Evolutionary conservation across 2,797 vertebrate species (phyloP), one percentile per base, ranked within the genome.

Genomic region (Arrhamphus sclerolepis): DNA sequence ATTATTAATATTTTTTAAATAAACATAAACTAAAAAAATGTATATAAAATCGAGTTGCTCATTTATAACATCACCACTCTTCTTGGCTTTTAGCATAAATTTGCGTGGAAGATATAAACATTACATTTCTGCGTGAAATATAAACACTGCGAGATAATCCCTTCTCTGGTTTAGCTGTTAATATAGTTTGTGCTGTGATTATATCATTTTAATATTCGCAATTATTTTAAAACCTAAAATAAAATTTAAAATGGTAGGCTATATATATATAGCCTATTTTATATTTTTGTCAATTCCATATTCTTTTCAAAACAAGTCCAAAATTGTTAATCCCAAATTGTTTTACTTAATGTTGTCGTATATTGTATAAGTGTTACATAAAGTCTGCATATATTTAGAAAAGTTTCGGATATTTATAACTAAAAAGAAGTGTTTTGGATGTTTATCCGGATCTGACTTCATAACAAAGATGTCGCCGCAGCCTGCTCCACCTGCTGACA

Each of bases 391-490:
- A 9, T 39, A 20, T 59, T 60, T 46, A 34, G 40, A 6, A 5
- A 7, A 28, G n/a, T 53, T 72, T 19, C 0, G 1, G 13, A n/a
- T 26, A 24, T 59, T 57, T 4, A 16, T 0, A 28, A 1, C 2
- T 46, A 38, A 11, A 10, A 11, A 18, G 19, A 2, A 1, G 40
- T 70, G 26, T 75, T 73, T 61, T 56, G 9, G 16, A 9, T 46
- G 42, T 75, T 70, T 57, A 20, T 54, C 28, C 46, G 64, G 62
- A 38, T 76, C 80, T 66, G 61, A 60, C 67, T 78, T 63, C 46
- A 80, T 20, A 79, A 87, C 81, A 79, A 89, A 86, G 77, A 89
- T 89, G 87, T 91, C 86, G 80, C 72, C 80, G 75, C 72, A 57
- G 76, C 65, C 70, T 20, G 58, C 74, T 53, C 70, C 78, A 79